A percentile compares a stretch with the other conserved stretches of the same genome.
Conservation (phyloP, 2,888 invertebrate genomes). For the Coleophora flavipennella region DNA sequence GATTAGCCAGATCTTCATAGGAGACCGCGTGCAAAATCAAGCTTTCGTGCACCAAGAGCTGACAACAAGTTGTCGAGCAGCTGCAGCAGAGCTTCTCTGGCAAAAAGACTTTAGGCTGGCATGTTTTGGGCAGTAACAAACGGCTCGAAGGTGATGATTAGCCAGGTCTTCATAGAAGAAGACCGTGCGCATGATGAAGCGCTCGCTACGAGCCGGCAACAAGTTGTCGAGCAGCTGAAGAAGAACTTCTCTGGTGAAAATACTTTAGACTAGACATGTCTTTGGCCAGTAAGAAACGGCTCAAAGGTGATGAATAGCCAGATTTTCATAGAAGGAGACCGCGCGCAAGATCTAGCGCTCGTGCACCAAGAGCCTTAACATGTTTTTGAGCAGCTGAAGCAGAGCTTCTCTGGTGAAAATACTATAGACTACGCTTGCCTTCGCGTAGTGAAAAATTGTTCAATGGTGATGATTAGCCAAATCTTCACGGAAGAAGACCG, state of each 20-base stretch:
- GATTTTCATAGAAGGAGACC: constrained; percentile 77
- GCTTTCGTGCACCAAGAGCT: constrained; percentile 66
- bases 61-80: constrained; percentile 78
- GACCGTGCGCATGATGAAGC: constrained; percentile 67
- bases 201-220: constrained; percentile 70
- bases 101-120: constrained; percentile 18
- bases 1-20: constrained; percentile 76
- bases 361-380: constrained; percentile 73
- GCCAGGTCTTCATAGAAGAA: constrained; percentile 78
- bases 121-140: too few species aligned
- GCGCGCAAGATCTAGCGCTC: constrained; percentile 70
- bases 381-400: constrained; percentile 78
- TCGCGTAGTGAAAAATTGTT: too few species aligned
- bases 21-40: constrained; percentile 69
- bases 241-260: constrained; percentile 67
- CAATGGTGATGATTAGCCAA: constrained; percentile 75
- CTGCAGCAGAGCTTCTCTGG: constrained; percentile 74
- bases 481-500: constrained; percentile 77
- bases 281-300: too few species aligned
- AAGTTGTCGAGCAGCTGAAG: constrained; percentile 78
- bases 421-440: too few species aligned
- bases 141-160: constrained; percentile 76
- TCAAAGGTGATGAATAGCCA: constrained; percentile 76
- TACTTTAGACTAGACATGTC: not conserved
- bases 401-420: constrained; percentile 65